Evolutionary conservation across 2,888 invertebrate species (phyloP), one percentile per base, ranked within the genome.

Genomic region (Cyaniris semiargus): DNA sequence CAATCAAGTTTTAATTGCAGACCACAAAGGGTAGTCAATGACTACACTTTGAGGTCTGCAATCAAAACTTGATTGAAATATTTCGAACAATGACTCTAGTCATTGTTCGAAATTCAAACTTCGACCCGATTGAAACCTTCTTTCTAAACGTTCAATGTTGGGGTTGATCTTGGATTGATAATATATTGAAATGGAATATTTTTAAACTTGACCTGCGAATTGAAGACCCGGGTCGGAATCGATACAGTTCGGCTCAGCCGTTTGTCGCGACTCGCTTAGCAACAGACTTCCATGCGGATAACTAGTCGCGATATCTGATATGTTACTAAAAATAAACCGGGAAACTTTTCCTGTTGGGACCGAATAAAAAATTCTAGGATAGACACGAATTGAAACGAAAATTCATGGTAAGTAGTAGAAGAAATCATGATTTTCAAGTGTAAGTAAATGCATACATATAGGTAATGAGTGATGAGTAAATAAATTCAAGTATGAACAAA

Each of bases 181-280:
- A n/a, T n/a, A n/a, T n/a, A 60, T 60, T 60, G 21, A 66, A 66
- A 66, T 66, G 4, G 21, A 66, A 66, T 13, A 66, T 21, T 48
- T 74, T 48, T 27, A 53, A 74, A 27, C 48, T 38, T 53, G 48
- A 74, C 7, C 53, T 48, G 18, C 48, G 53, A 27, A 48, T 48
- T 53, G 27, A 74, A 74, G 48, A 74, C 1, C 27, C 53, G 15
- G 74, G 74, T 66, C 71, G 38, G 21, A 74, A 74, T 74, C 74
- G 48, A 74, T 74, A 74, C 74, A 74, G 74, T 53, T 27, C 44
- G 21, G 23, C 71, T 71, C 70, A 21, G 72, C 38, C 21, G n/a
- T 44, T 72, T 72, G 72, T 72, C 72, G 72, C 60, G 10, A 60
- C 8, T 60, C 72, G 53, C 53, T 53, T 53, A 74, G 74, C 53